A percentile compares a stretch with the other conserved stretches of the same genome.
Conservation (phyloP, 2,888 invertebrate species). For the Helicoverpa assulta region DNA sequence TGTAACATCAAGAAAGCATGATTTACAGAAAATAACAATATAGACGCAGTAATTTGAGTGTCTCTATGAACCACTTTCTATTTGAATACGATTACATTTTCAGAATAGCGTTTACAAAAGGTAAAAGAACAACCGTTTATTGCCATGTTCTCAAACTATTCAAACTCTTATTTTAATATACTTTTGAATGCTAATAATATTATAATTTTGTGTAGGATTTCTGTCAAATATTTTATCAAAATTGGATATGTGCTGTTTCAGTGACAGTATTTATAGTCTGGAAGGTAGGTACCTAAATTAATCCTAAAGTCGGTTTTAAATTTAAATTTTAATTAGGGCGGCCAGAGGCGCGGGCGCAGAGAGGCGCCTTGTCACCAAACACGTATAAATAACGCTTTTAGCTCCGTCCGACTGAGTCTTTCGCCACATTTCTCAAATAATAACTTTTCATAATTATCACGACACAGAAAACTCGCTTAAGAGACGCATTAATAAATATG, state of each 20-base stretch:
- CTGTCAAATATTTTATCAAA: conserved; percentile 37
- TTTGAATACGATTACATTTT: no score
- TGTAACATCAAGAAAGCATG: no score
- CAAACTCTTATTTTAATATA: background rate
- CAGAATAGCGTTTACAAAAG: no score
- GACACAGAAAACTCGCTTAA: conserved; percentile 38
- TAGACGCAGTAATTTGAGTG: no score
- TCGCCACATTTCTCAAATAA: conserved; percentile 58
- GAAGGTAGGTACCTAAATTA: conserved; percentile 65
- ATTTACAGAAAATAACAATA: no score
- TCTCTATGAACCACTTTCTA: no score
- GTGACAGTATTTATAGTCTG: conserved; percentile 59
- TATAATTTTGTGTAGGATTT: conserved; percentile 17
- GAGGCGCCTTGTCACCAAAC: conserved; percentile 78
- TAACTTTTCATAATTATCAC: conserved; percentile 57
- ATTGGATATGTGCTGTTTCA: conserved; percentile 36
- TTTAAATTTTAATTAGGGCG: conserved; percentile 85
- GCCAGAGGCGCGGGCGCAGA: conserved; percentile 71
- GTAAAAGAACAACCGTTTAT: no score
- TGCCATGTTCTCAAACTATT: no score
- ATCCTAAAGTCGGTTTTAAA: conserved; percentile 75
- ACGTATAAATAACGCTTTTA: conserved; percentile 82
- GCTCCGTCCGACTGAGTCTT: conserved; percentile 62
- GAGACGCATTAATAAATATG: conserved; percentile 30
- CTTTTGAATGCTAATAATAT: conserved; percentile 15